Evolutionary conservation across 2,113 vertebrate species (phyloP).

Genomic region (Ameiurus melas): DNA sequence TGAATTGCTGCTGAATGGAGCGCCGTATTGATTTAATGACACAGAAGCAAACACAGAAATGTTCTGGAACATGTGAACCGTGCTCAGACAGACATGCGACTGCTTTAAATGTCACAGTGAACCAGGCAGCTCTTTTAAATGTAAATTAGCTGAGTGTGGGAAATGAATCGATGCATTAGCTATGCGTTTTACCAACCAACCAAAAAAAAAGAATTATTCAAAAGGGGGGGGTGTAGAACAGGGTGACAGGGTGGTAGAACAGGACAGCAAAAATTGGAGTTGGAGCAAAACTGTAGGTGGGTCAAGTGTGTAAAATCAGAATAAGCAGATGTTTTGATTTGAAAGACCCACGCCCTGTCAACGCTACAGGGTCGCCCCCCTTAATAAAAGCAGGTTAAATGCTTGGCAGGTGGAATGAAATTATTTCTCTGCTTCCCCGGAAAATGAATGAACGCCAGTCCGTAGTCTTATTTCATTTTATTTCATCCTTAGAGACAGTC

Average conservation of each 20-base stretch:
- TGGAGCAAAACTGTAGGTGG: not conserved
- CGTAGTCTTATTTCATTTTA: constrained; percentile 70
- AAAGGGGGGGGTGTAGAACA: too few species aligned
- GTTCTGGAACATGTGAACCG: constrained; percentile 30
- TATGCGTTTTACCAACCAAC: constrained; percentile 17
- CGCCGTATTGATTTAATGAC: constrained; percentile 42
- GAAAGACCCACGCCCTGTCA: constrained; percentile 11
- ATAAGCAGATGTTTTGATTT: constrained; percentile 3
- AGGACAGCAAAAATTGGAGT: constrained; percentile 2
- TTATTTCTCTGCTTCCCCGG: constrained; percentile 62
- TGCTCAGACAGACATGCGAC: constrained; percentile 11
- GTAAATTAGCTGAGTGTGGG: constrained; percentile 34
- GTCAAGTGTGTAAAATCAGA: constrained; percentile 4
- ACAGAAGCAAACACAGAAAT: constrained; percentile 44
- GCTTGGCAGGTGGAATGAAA: constrained; percentile 66
- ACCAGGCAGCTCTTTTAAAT: constrained; percentile 35
- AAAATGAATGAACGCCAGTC: constrained; percentile 69
- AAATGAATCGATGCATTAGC: constrained; percentile 33
- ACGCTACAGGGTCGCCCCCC: constrained; percentile 34
- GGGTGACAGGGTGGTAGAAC: not conserved
- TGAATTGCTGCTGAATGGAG: constrained; percentile 38
- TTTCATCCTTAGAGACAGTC: constrained; percentile 58
- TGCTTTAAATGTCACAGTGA: constrained; percentile 35
- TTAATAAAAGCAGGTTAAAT: constrained; percentile 63
- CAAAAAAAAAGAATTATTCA: too few species aligned